Base-by-base conservation (phyloP, 2,113 vertebrate genomes). In the Meriones unguiculatus region DNA sequence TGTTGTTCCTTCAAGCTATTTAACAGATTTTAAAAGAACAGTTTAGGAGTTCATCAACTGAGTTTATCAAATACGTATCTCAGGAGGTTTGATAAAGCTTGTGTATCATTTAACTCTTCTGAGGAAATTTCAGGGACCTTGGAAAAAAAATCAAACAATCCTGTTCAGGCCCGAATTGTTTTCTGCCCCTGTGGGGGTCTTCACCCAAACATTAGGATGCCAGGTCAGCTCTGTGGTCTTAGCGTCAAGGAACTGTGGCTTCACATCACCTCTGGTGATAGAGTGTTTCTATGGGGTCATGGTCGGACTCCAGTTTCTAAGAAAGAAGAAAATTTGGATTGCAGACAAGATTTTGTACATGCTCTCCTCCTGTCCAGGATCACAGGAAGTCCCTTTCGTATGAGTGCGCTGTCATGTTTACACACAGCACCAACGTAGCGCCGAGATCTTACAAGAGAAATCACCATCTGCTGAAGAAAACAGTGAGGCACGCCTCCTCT, bases 1-100 rank as follows among this genome's bases (percentile, higher is more conserved):
- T 99, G 98, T 98, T 99, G 98, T 96, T 99, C 98, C 98, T 98
- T 94, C 92, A 96, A 98, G 98, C 97, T 98, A 98, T 98, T 98
- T 98, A 97, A 96, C 97, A 98, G 98, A 99, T 99, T 98, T 98
- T 98, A 46, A 98, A 98, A 98, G 98, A 98, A 97, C 95, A 98
- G 97, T 98, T 98, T 98, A 97, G 97, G 97, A 97, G 98, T 98
- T 98, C 97, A 97, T 98, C 98, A 97, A 98, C 97, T 97, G 97
- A 98, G 95, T 98, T 98, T 95, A 98, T 98, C 98, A 98, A 98
- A 98, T 96, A 97, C 97, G 98, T 98, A 98, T 98, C 98, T 98
- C 90, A 77, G 97, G 94, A 97, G 98, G 97, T 97, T 98, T 98
- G 98, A 98, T 98, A 97, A 98, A 82, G 93, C 95, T 97, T 35